phyloP scores from a whole-genome alignment of 2,797 vertebrate genomes.

The Cheirogaleus major region DNA sequence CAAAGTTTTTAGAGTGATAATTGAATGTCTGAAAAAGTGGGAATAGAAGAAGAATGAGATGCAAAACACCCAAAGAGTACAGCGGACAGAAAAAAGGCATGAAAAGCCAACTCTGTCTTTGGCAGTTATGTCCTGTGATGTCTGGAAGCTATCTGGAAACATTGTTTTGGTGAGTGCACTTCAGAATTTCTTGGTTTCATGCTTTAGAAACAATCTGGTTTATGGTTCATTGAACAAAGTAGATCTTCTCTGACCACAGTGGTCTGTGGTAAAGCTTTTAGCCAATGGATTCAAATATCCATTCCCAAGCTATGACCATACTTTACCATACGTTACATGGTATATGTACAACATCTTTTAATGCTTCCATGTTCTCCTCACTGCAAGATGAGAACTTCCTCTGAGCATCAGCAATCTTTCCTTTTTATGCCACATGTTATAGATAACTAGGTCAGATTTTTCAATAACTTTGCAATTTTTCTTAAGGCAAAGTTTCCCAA shows the following conservation, averaged over 20 bases:
- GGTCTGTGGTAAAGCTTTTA: slow-evolving; percentile 17
- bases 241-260: background rate
- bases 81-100: background rate
- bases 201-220: slow-evolving; percentile 19
- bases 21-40: background rate
- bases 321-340: background rate
- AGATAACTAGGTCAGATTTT: background rate
- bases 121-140: background rate
- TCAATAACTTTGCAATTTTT: background rate
- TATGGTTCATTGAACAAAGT: slow-evolving; percentile 41
- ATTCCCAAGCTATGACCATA: background rate
- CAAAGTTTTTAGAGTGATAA: background rate
- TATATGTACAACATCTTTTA: background rate
- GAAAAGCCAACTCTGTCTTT: background rate
- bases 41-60: background rate
- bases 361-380: background rate
- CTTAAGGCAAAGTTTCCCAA: background rate
- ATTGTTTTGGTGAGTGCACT: background rate
- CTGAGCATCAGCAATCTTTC: background rate
- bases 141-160: background rate
- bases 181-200: slow-evolving; percentile 46
- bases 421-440: background rate
- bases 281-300: background rate
- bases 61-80: rapidly evolving
- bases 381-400: background rate